phyloP scores from a whole-genome alignment of 2,888 invertebrate genomes.

The Idaea aversata region DNA sequence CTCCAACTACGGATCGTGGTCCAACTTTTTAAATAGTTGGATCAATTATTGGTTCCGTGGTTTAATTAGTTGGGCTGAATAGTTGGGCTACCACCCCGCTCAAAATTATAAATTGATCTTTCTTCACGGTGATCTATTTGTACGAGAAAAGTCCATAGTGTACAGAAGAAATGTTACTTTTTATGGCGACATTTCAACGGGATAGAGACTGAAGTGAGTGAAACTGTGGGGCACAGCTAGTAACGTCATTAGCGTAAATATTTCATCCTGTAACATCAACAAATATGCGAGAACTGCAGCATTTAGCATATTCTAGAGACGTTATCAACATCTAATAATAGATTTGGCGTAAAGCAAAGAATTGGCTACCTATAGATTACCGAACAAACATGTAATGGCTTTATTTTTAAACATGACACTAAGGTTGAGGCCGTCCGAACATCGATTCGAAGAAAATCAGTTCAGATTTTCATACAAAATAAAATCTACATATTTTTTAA shows the following conservation, averaged over 20 bases:
- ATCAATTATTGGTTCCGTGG: too few relatives aligned
- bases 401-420: conserved; percentile 49
- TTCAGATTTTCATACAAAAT: neutral
- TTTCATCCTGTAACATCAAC: neutral
- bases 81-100: too few relatives aligned
- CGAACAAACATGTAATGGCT: conserved; percentile 43
- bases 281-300: conserved; percentile 3
- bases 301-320: conserved; percentile 15
- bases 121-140: too few relatives aligned
- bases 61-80: too few relatives aligned
- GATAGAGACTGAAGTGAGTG: neutral
- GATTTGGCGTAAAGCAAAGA: conserved; percentile 51
- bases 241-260: neutral
- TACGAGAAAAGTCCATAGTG: too few relatives aligned
- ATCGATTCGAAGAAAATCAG: conserved; percentile 3
- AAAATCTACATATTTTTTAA: neutral
- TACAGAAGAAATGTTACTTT: too few relatives aligned
- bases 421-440: conserved; percentile 52
- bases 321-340: conserved; percentile 44
- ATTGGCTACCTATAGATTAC: conserved; percentile 47
- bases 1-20: too few relatives aligned
- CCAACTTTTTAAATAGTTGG: too few relatives aligned
- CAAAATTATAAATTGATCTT: too few relatives aligned
- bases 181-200: too few relatives aligned
- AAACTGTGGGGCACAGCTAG: neutral